These are phyloP conservation scores for Trachythela sp. DNA, from an alignment of 64 coral and sea anemone genomes.

Conservation along the genomic window DNA sequence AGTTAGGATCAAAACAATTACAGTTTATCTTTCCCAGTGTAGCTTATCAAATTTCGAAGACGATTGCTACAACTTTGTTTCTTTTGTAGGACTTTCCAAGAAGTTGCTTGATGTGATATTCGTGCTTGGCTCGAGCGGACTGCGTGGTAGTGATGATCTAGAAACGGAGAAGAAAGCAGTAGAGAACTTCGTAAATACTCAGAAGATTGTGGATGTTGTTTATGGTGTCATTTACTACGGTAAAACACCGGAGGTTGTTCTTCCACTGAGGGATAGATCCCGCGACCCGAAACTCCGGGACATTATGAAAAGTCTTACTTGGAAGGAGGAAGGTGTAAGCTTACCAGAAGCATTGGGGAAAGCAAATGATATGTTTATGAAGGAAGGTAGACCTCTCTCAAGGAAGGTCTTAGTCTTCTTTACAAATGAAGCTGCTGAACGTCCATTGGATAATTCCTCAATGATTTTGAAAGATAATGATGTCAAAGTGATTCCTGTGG, in stretches of 20 bases:
- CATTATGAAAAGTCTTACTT: background rate
- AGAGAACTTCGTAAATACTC: background rate
- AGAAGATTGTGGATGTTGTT: background rate
- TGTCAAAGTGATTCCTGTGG: conserved; percentile 57
- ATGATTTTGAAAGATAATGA: conserved; percentile 30
- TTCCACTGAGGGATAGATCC: background rate
- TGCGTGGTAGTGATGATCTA: background rate
- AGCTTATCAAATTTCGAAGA: no score
- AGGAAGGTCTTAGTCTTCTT: conserved; percentile 76
- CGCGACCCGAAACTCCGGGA: background rate
- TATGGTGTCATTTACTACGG: conserved; percentile 11
- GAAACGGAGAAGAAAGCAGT: background rate
- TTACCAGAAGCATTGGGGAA: conserved; percentile 50
- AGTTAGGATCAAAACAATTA: no score
- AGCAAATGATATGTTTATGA: conserved; percentile 63
- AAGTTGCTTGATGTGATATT: conserved; percentile 21
- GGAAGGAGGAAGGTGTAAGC: background rate
- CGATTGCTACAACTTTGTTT: background rate
- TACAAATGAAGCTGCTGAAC: conserved; percentile 33
- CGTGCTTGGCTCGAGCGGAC: background rate
- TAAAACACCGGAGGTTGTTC: background rate
- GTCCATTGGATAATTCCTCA: conserved; percentile 25
- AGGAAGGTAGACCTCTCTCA: conserved; percentile 54
- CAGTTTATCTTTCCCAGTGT: no score
- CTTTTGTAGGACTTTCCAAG: background rate